Base-by-base conservation (phyloP, 2,888 invertebrate genomes). In the Muscina levida region DNA sequence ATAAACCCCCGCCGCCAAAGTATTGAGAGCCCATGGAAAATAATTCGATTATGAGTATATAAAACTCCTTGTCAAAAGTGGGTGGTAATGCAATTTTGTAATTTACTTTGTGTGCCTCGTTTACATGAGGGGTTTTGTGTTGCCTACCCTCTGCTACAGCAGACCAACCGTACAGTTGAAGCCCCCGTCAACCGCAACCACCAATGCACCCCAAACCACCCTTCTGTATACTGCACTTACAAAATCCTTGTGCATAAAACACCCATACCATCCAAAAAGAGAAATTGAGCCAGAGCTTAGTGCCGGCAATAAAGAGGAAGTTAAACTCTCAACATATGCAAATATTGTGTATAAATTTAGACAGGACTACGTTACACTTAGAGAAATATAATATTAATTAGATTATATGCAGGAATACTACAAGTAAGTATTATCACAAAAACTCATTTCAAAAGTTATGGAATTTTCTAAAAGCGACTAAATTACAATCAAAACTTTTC, bases 291-390 rank as follows among this genome's bases (percentile, higher is more conserved):
- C 19, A 15, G 39, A 37, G 8, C 39, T 62, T 48, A 8, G 51
- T 39, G 26, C 39, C 37, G 62, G 37, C 62, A 42, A 24, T 13
- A 10, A 22, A 65, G 42, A 24, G 53, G 73, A 51, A 67, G 71
- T 77, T 46, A 42, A 31, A 77, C 59, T 53, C 46, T 66, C n/a
- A 67, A 37, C 67, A 72, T 72, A 79, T 79, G 79, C 65, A 75
- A 79, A 73, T 73, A 42, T 15, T 65, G 15, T 15, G 17, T 13
- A 44, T 8, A 31, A 31, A 51, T 51, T 48, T 48, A 17, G 48
- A 48, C n/a, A 51, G 31, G 31, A 31, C 8, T 5, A 31, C n/a
- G n/a, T n/a, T n/a, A n/a, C n/a, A n/a, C n/a, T n/a, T n/a, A n/a
- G n/a, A n/a, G n/a, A n/a, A n/a, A n/a, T n/a, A n/a, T n/a, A n/a